Base-by-base conservation (phyloP, 2,113 vertebrate genomes). In the Suncus etruscus region DNA sequence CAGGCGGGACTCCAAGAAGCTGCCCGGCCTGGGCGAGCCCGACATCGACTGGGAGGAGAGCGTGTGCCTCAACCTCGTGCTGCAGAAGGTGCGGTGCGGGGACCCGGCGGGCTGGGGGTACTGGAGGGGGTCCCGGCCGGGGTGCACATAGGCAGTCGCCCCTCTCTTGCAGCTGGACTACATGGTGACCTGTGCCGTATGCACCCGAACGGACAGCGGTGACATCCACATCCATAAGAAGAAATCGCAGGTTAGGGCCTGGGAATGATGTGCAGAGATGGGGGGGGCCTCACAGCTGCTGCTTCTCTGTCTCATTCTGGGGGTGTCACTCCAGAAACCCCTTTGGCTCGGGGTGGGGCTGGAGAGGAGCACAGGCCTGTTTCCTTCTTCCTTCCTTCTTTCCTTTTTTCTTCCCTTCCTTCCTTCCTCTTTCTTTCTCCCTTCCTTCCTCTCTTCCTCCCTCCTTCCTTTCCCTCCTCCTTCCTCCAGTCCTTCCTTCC, bases 21-120 rank as follows among this genome's bases (percentile, higher is more conserved):
- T 99, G 69, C 99, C 99, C 0, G 99, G 99, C 65, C 98, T 99
- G 5, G 99, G 99, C 0, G 99, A 99, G 92, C 99, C 99, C 0
- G 99, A 99, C 95, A 99, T 99, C 6, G 99, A 99, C 97, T 99
- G 99, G 99, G 99, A 99, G 95, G 99, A 99, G 97, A 99, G 99
- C 0, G 99, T 99, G 89, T 99, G 99, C 98, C 96, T 99, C 96
- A 99, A 99, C 87, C 99, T 99, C 73, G 98, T 99, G 95, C 97
- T 99, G 39, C 99, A 99, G 97, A 99, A 99, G 98, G 99, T 99
- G 31, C 8, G 3, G 6, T 39, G 1, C 2, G 3, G 2, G 1
- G 7, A 18, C n/a, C 11, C 29, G 69, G 31, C 29, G 6, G 66
- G 54, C 12, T 11, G 54, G 54, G 11, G 54, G 6, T 2, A 20